phyloP scores from a whole-genome alignment of 2,113 vertebrate species.

The Oryzias melastigma region DNA sequence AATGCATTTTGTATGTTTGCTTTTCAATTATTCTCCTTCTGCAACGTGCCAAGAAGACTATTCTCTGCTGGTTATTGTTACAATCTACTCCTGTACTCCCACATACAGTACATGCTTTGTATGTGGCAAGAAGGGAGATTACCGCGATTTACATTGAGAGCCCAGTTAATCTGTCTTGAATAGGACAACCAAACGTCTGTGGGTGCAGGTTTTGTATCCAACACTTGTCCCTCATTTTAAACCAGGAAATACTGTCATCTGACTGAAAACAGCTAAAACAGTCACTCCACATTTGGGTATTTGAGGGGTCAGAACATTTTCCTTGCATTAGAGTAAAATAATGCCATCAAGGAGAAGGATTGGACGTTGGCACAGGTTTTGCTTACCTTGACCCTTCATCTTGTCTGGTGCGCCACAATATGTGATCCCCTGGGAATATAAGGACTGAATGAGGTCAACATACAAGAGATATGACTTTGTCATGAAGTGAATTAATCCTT shows the following conservation, averaged over 20 bases:
- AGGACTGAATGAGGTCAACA: too few species aligned
- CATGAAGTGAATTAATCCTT: too few species aligned
- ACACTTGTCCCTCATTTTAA: neutral
- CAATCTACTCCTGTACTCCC: neutral
- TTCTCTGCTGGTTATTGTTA: neutral
- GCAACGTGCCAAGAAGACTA: neutral
- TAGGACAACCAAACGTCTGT: conserved; percentile 3
- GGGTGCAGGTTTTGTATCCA: conserved; percentile 13
- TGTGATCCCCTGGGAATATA: too few species aligned
- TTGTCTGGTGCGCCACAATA: too few species aligned
- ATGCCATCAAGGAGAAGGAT: too few species aligned
- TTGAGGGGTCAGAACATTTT: neutral
- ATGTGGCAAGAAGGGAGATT: conserved; percentile 11
- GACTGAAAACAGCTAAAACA: neutral
- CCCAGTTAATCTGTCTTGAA: conserved; percentile 24
- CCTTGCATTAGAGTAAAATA: too few species aligned
- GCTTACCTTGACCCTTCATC: too few species aligned
- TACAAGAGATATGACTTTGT: too few species aligned
- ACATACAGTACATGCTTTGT: conserved; percentile 2
- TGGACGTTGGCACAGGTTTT: too few species aligned
- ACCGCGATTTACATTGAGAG: conserved; percentile 23
- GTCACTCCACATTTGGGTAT: neutral
- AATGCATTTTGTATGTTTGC: neutral
- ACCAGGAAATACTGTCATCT: neutral
- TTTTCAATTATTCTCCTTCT: neutral